Base-by-base conservation (phyloP, 2,888 invertebrate genomes). In the Apotomis capreana region DNA sequence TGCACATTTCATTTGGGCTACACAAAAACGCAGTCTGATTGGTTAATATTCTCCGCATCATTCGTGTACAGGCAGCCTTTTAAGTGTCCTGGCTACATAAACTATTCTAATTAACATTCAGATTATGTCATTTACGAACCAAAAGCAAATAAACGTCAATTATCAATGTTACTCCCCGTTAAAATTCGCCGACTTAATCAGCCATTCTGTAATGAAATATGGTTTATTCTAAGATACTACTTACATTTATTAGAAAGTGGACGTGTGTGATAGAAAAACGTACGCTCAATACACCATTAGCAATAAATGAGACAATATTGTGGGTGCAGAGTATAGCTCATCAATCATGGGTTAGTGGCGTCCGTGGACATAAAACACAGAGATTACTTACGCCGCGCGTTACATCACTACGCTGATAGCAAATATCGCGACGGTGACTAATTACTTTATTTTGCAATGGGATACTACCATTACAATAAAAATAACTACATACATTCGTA, bases 261-360 rank as follows among this genome's bases (percentile, higher is more conserved):
- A 61, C 61, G 44, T 44, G 55, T 51, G 64, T 69, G 62, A 55
- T 9, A 59, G 44, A 73, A 58, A 73, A 69, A 69, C 49, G 51
- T 73, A 82, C 81, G 83, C 84, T 89, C 84, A 89, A 90, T 89
- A 87, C 85, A 87, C 89, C 90, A 90, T 91, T 89, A 89, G 88
- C 86, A 88, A 87, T 88, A 88, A 90, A 90, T 88, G 89, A 89
- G 90, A 90, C 90, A 90, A 90, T 90, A 90, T 88, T 86, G 86
- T 87, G 79, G 83, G 80, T 77, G 81, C 82, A 80, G 44, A 40
- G 85, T 88, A 88, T 88, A 87, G 79, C 83, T 83, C 86, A 90
- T 92, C 88, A 89, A 91, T 92, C 92, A 91, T 84, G 79, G 82
- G 82, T 80, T 84, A 81, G 83, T 82, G 83, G 84, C 85, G 83